A percentile compares a stretch with the other conserved stretches of the same genome.
phyloP scores from a whole-genome alignment of 2,888 invertebrate genomes.

The Dorcus parallelipipedus region DNA sequence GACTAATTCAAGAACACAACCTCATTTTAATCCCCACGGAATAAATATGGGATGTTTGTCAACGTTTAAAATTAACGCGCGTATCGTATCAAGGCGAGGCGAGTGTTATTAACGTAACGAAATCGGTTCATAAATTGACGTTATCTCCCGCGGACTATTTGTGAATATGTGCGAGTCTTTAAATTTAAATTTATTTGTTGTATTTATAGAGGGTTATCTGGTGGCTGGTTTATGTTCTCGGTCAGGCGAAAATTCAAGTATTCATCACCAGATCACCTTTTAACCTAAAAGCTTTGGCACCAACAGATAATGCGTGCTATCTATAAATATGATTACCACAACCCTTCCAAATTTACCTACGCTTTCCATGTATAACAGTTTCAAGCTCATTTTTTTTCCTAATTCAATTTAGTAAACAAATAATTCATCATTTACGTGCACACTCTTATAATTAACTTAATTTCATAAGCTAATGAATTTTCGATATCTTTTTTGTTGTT shows the following conservation, averaged over 20 bases:
- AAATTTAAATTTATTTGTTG: conserved; percentile 11
- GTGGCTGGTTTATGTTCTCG: conserved; percentile 33
- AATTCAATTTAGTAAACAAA: too few species aligned
- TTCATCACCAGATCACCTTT: conserved; percentile 53
- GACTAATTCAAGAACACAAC: neutral
- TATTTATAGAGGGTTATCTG: conserved; percentile 23
- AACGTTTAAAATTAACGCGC: neutral
- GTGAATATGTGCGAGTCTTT: conserved; percentile 1
- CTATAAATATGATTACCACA: neutral
- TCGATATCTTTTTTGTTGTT: too few species aligned
- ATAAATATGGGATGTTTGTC: neutral
- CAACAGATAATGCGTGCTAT: conserved; percentile 31
- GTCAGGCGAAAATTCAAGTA: conserved; percentile 46
- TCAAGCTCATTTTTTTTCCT: too few species aligned
- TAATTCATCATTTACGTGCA: too few species aligned
- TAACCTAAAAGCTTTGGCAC: conserved; percentile 51
- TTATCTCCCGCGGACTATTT: too few species aligned
- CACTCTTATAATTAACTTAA: too few species aligned
- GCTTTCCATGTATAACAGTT: too few species aligned
- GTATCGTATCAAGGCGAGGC: too few species aligned
- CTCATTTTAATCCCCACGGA: neutral
- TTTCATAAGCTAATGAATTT: too few species aligned
- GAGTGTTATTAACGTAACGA: too few species aligned
- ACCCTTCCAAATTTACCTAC: neutral
- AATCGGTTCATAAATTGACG: too few species aligned